Evolutionary conservation across 2,888 invertebrate species (phyloP).

Genomic region (Drosophila flavopinicola): DNA sequence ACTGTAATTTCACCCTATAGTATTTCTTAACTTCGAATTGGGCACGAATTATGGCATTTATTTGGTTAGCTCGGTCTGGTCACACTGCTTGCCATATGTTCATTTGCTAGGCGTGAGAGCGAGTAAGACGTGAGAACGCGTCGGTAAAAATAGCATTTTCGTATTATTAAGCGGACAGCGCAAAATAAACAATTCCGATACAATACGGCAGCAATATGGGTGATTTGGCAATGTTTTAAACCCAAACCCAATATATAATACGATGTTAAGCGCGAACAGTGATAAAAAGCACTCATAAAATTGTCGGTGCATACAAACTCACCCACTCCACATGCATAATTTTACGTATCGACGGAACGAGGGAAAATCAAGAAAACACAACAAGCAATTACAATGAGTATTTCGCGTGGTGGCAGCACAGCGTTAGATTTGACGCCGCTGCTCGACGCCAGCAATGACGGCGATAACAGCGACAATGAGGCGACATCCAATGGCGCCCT

Average conservation of each 20-base stretch:
- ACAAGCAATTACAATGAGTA: conserved; percentile 61
- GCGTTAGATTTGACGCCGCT: conserved; percentile 64
- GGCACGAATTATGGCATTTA: conserved; percentile 1
- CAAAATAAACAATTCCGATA: conserved; percentile 18
- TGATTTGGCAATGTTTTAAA: conserved; percentile 5
- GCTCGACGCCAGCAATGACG: conserved; percentile 48
- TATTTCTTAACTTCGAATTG: background rate
- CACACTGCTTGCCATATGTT: conserved; percentile 54
- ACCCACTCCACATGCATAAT: conserved; percentile 28
- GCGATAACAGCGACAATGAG: conserved; percentile 47
- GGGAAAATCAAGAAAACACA: conserved; percentile 20
- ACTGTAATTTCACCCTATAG: background rate
- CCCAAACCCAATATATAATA: conserved; percentile 10
- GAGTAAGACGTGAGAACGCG: conserved; percentile 29
- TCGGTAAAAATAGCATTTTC: conserved; percentile 57
- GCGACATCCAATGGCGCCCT: conserved; percentile 45
- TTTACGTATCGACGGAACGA: conserved; percentile 28
- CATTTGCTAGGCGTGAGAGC: conserved; percentile 28
- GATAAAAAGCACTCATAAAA: conserved; percentile 13
- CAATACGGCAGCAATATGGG: conserved; percentile 15
- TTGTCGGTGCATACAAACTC: conserved; percentile 10
- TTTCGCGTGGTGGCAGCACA: conserved; percentile 61
- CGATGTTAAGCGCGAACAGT: conserved; percentile 15
- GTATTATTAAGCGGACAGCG: conserved; percentile 17
- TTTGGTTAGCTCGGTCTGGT: background rate